Percentiles rank a stretch among this genome's conserved stretches.
phyloP scores from a whole-genome alignment of 2,113 vertebrate genomes.

The Tachysurus fulvidraco region DNA sequence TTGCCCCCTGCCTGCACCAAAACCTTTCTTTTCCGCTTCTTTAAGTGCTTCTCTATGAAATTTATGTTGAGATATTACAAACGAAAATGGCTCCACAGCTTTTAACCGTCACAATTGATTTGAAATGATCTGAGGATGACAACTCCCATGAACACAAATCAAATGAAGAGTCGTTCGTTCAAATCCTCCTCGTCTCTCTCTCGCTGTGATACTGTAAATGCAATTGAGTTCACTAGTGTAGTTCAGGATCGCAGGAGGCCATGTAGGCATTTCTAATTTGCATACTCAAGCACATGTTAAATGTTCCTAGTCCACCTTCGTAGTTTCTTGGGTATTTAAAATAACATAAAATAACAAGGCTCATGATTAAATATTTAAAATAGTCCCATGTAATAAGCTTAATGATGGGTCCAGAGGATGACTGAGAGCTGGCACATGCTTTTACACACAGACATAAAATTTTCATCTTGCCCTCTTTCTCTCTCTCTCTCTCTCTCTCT shows the following conservation, averaged over 20 bases:
- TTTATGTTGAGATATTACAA: neutral
- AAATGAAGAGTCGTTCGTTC: neutral
- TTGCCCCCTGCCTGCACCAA: too few relatives aligned
- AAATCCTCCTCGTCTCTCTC: neutral
- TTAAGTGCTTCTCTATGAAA: neutral
- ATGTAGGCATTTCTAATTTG: neutral
- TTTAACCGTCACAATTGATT: neutral
- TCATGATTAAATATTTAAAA: conserved; percentile 4
- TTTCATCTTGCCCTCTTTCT: neutral
- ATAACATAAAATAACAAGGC: neutral
- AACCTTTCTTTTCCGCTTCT: neutral
- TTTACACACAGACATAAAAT: neutral
- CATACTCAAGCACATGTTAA: neutral
- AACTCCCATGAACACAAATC: neutral
- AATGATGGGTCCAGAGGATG: neutral
- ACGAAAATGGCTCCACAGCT: neutral
- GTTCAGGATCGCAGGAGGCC: neutral
- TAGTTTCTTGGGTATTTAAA: neutral
- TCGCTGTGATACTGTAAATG: too few relatives aligned
- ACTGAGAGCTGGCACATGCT: neutral
- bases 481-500: neutral
- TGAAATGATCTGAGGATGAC: neutral
- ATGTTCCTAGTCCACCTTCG: neutral
- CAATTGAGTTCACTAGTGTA: neutral
- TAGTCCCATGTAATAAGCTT: neutral